Conservation (phyloP, 2,888 invertebrate species). For the Drosophila percnosoma region DNA sequence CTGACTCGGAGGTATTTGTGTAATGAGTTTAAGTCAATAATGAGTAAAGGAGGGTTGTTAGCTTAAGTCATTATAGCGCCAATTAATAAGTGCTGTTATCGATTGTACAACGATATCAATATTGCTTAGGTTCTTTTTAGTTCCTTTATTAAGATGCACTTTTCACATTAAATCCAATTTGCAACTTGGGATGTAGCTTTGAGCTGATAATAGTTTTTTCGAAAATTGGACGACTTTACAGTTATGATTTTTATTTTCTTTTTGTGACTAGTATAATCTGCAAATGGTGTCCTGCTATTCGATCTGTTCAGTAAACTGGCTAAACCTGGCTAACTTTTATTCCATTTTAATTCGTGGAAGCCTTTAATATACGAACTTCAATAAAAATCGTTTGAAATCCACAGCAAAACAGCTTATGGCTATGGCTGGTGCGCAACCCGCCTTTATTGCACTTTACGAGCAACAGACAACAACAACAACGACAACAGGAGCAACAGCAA, state of each 20-base stretch:
- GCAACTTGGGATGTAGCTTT: not conserved
- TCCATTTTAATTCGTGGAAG: not conserved
- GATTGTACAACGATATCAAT: constrained; percentile 9
- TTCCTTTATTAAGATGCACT: not conserved
- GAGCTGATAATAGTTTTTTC: not conserved
- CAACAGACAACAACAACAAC: constrained; percentile 31
- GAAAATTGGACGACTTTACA: not conserved
- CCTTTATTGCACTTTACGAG: constrained; percentile 24
- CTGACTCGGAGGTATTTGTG: constrained; percentile 17
- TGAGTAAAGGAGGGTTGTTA: constrained; percentile 12
- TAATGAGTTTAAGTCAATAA: constrained; percentile 61
- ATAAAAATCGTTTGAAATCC: constrained; percentile 22
- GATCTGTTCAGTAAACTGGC: not conserved
- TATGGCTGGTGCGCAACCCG: not conserved
- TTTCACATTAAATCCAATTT: not conserved
- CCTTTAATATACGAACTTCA: constrained; percentile 25
- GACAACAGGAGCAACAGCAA: constrained; percentile 26
- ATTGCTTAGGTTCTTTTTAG: not conserved
- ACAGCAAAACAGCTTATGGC: constrained; percentile 19
- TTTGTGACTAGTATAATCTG: not conserved
- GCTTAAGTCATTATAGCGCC: constrained; percentile 25
- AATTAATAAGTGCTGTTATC: constrained; percentile 16
- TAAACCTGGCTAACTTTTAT: not conserved
- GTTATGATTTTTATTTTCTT: too few species aligned
- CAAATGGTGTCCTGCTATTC: not conserved